phyloP scores from a whole-genome alignment of 2,113 vertebrate genomes.

The Phylloscopus trochilus region DNA sequence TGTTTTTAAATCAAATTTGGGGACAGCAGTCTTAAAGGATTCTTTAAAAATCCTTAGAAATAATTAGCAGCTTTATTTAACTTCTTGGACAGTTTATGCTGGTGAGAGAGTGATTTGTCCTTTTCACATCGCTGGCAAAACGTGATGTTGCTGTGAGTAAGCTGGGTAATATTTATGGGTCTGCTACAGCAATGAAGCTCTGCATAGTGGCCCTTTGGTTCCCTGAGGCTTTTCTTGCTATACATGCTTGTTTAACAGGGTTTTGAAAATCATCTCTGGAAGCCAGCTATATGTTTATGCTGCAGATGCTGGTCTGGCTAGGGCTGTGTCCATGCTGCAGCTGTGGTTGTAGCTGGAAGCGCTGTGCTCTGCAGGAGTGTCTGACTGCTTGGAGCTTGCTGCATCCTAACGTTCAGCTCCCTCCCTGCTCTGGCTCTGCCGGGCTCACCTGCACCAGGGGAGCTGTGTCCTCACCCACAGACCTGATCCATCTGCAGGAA shows the following conservation, averaged over 20 bases:
- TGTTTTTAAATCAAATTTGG: not conserved
- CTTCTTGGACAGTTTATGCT: not conserved
- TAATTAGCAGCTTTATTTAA: constrained; percentile 2
- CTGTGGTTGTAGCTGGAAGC: not conserved
- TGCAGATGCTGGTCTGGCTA: not conserved
- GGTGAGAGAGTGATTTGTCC: not conserved
- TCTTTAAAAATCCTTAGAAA: not conserved
- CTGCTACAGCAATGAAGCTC: not conserved
- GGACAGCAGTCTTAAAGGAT: not conserved
- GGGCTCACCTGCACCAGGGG: not conserved
- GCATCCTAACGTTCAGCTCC: not conserved
- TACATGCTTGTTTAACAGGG: not conserved
- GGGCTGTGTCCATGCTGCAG: not conserved
- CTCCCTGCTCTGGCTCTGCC: not conserved
- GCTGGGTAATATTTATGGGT: not conserved
- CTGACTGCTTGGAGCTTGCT: not conserved
- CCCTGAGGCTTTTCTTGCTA: not conserved
- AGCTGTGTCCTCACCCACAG: not conserved
- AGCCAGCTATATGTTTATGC: not conserved
- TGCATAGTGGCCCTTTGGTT: not conserved
- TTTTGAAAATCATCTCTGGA: not conserved
- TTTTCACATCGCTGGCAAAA: not conserved
- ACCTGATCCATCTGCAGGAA: not conserved
- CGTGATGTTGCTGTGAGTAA: not conserved
- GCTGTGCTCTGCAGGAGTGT: not conserved